Conservation (phyloP, 2,797 vertebrate genomes). For the Chelidonichthys spinosus region DNA sequence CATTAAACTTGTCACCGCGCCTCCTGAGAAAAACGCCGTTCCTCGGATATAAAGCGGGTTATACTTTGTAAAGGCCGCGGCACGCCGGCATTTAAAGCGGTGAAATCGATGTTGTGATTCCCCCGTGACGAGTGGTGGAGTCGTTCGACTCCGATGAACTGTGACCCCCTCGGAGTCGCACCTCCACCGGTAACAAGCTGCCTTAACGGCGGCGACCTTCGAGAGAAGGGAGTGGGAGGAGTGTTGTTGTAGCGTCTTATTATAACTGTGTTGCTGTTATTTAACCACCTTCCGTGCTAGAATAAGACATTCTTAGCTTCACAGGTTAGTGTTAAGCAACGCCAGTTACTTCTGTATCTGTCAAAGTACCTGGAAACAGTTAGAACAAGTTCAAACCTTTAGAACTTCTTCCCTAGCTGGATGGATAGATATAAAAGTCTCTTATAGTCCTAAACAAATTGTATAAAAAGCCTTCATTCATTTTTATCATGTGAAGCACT, state of each 20-base stretch:
- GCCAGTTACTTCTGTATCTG: neutral
- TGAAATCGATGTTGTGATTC: too few relatives aligned
- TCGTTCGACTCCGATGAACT: slow-evolving; percentile 4
- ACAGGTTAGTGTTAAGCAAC: neutral
- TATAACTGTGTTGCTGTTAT: neutral
- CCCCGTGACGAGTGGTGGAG: neutral
- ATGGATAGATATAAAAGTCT: neutral
- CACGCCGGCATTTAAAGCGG: neutral
- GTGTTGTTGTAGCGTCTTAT: neutral
- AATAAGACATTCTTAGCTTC: too few relatives aligned
- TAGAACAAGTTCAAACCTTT: neutral
- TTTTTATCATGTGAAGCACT: too few relatives aligned
- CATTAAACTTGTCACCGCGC: slow-evolving; percentile 46
- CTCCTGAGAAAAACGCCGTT: slow-evolving; percentile 1
- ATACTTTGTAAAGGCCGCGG: neutral
- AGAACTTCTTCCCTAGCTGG: neutral
- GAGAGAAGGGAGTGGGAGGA: neutral
- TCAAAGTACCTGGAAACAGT: neutral
- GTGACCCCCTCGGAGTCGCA: neutral
- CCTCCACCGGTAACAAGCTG: neutral
- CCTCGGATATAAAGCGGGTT: neutral
- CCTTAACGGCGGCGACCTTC: slow-evolving; percentile 6
- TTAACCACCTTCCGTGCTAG: too few relatives aligned
- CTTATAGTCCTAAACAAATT: too few relatives aligned
- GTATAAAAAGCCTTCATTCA: too few relatives aligned